Base-by-base conservation (phyloP, 2,888 invertebrate species). In the Chrysomela aeneicollis region DNA sequence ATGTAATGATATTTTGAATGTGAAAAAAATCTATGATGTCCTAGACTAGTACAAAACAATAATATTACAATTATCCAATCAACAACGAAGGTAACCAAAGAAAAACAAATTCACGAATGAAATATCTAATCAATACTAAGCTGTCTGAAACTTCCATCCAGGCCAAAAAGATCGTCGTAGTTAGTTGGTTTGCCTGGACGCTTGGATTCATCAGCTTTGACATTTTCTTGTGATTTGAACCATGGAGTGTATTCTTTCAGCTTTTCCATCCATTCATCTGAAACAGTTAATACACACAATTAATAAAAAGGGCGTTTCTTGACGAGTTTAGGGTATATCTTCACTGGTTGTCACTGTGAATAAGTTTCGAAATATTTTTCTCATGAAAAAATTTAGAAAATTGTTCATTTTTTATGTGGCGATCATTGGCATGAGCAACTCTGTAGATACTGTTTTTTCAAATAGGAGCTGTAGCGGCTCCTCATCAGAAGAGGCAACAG, bases 121-220 rank as follows among this genome's bases (percentile, higher is more conserved):
- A 49, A 2, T 26, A 55, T 26, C 61, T 86, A 94, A 85, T 94
- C 93, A 76, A 95, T 93, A 75, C 89, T 87, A 63, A 95, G 84
- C 82, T 94, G 92, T 76, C 93, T 89, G 86, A 94, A 94, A 53
- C 94, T 93, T 46, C 94, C 94, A 76, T 94, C 94, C 76, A 94
- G 87, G n/a, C 94, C 94, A 76, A 95, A 94, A 2, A 94, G 86
- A 77, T 94, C 94, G 72, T 94, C 93, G 71, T 91, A 89, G 73
- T 93, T 93, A 78, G 92, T 94, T 67, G 93, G 93, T 79, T 92
- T 92, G 47, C 93, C 94, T 0, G 92, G 92, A 77, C 95, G 88
- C 66, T 92, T 88, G 0, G 90, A 83, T 80, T 94, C 94, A 73
- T 93, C 91, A 12, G 93, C 90, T 79, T 92, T 93, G 30, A 91